A percentile compares a stretch with the other conserved stretches of the same genome.
Conservation (phyloP, 2,113 vertebrate genomes). For the Neolamprologus sp. region DNA sequence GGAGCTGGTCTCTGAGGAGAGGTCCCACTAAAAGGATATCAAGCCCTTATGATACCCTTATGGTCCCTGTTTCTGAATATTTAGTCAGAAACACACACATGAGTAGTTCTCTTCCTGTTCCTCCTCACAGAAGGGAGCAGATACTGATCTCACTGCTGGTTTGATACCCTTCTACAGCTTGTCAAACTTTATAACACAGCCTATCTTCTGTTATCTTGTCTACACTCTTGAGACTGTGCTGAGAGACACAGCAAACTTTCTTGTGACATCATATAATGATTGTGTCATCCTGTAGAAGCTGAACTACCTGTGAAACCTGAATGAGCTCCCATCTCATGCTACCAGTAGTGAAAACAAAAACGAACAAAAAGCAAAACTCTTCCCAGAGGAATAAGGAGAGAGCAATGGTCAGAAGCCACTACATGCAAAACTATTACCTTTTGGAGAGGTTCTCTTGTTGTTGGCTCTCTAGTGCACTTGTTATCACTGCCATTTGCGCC, state of each 20-base stretch:
- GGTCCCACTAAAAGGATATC: neutral
- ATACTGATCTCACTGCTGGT: neutral
- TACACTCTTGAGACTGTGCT: neutral
- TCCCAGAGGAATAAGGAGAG: neutral
- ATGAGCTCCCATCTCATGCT: neutral
- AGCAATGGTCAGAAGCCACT: neutral
- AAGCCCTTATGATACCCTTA: neutral
- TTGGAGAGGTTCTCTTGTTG: neutral
- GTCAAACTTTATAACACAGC: neutral
- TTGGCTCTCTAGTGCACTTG: neutral
- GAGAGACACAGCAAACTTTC: neutral
- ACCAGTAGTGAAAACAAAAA: neutral
- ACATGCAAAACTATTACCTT: neutral
- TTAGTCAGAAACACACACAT: neutral
- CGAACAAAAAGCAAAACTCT: neutral
- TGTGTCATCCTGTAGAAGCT: neutral
- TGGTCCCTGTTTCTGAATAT: neutral
- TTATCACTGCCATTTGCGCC: neutral
- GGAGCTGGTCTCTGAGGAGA: neutral
- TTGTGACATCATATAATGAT: neutral
- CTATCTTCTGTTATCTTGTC: neutral
- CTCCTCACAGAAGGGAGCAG: neutral
- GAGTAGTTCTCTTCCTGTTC: neutral
- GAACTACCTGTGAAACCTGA: neutral
- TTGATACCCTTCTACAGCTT: neutral